phyloP scores from a whole-genome alignment of 2,113 vertebrate genomes.

The Scomber colias region DNA sequence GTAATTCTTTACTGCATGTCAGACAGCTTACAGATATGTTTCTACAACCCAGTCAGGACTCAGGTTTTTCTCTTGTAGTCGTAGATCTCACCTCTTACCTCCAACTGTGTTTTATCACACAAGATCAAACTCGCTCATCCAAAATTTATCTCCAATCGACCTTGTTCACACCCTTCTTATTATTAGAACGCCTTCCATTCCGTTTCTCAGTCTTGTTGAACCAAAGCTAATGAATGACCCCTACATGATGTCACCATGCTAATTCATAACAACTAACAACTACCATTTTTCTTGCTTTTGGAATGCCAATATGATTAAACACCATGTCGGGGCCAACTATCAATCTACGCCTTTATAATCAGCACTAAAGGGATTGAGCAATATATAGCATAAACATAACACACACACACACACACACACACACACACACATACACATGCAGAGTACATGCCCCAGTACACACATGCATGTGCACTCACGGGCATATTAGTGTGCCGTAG shows the following conservation, averaged over 20 bases:
- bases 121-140: neutral
- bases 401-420: slow-evolving; percentile 4
- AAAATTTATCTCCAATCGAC: neutral
- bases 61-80: neutral
- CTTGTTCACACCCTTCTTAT: neutral
- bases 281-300: slow-evolving; percentile 76
- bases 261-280: slow-evolving; percentile 75
- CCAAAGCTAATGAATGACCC: slow-evolving; percentile 68
- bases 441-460: slow-evolving; percentile 36
- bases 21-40: neutral
- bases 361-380: slow-evolving; percentile 76
- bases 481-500: slow-evolving; percentile 47
- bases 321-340: slow-evolving; percentile 72
- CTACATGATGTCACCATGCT: slow-evolving; percentile 77
- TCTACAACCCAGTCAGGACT: neutral
- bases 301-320: slow-evolving; percentile 76
- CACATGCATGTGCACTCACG: neutral
- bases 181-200: slow-evolving; percentile 14
- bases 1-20: slow-evolving; percentile 2
- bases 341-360: slow-evolving; percentile 79
- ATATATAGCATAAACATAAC: slow-evolving; percentile 44
- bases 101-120: neutral
- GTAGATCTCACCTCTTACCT: neutral
- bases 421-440: slow-evolving; percentile 1
- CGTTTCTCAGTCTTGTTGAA: slow-evolving; percentile 16